Conservation (phyloP, 1,140 invertebrate species). For the Steinernema khuongi region DNA sequence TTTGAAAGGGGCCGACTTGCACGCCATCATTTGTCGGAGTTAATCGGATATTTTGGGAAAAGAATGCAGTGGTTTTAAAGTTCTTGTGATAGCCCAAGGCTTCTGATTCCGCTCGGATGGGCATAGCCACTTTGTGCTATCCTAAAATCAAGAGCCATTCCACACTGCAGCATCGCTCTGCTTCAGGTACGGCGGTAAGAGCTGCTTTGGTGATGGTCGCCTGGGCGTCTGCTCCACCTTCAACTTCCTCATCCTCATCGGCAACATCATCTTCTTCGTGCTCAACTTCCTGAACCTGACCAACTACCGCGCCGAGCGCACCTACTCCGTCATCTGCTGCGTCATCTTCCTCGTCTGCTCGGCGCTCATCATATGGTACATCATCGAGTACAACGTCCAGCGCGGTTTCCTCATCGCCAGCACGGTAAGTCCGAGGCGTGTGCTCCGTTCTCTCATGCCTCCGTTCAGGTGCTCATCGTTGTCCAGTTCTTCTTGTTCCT, state of each 20-base stretch:
- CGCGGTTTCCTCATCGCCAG: slow-evolving; percentile 40
- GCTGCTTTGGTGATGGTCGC: slow-evolving; percentile 55
- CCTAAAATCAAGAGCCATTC: background rate
- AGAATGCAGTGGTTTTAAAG: no score
- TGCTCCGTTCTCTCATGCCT: background rate
- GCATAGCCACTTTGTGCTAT: no score
- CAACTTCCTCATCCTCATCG: slow-evolving; percentile 51
- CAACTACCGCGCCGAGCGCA: slow-evolving; percentile 47
- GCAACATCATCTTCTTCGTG: slow-evolving; percentile 56
- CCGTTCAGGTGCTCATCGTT: slow-evolving; percentile 28
- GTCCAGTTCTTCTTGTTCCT: slow-evolving; percentile 42
- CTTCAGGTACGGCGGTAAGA: slow-evolving; percentile 41
- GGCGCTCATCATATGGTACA: slow-evolving; percentile 47
- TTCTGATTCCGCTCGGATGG: no score
- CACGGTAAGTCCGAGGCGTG: slow-evolving; percentile 22
- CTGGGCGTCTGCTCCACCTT: slow-evolving; percentile 47
- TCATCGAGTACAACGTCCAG: slow-evolving; percentile 43
- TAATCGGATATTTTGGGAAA: no score
- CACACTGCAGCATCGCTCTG: background rate
- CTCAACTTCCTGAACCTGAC: slow-evolving; percentile 51
- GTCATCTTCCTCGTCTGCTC: slow-evolving; percentile 54
- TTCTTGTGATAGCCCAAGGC: no score
- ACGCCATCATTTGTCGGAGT: no score
- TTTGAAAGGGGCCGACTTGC: no score
- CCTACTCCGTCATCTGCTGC: slow-evolving; percentile 49